A percentile compares a stretch with the other conserved stretches of the same genome.
phyloP scores from a whole-genome alignment of 2,888 invertebrate genomes.

The Drosophila austrosaltans region DNA sequence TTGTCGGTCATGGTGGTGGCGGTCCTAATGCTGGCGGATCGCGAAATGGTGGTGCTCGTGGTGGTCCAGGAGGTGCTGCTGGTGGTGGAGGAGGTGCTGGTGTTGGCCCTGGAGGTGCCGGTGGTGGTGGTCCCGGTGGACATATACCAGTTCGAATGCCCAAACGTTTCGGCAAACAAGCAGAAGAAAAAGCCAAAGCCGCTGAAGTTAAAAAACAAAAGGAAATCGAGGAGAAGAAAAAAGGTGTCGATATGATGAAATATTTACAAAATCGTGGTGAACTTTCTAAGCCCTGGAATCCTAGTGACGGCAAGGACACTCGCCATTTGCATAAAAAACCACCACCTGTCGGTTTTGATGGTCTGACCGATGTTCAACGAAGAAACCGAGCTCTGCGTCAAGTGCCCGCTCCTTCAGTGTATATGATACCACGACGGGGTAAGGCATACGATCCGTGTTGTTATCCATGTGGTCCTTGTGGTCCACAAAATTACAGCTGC shows the following conservation, averaged over 20 bases:
- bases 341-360: conserved; percentile 48
- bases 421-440: conserved; percentile 60
- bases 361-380: conserved; percentile 53
- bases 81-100: conserved; percentile 32
- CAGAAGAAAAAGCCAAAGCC: conserved; percentile 26
- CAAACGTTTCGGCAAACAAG: conserved; percentile 28
- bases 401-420: conserved; percentile 55
- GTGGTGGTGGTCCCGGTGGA: conserved; percentile 25
- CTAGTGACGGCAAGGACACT: conserved; percentile 70
- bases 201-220: conserved; percentile 23
- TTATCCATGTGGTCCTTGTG: conserved; percentile 19
- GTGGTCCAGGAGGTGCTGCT: conserved; percentile 18
- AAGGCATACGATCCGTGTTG: conserved; percentile 52
- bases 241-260: conserved; percentile 58
- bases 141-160: conserved; percentile 43
- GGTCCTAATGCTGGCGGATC: conserved; percentile 21
- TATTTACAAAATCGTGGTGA: conserved; percentile 53
- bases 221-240: conserved; percentile 32
- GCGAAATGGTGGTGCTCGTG: conserved; percentile 14
- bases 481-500: conserved; percentile 36
- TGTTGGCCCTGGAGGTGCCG: conserved; percentile 39
- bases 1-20: conserved; percentile 15
- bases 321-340: conserved; percentile 39
- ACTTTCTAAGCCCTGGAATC: conserved; percentile 45
- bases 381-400: conserved; percentile 44